Evolutionary conservation across 2,113 vertebrate genomes (phyloP).

Genomic region (Callopanchax toddi): DNA sequence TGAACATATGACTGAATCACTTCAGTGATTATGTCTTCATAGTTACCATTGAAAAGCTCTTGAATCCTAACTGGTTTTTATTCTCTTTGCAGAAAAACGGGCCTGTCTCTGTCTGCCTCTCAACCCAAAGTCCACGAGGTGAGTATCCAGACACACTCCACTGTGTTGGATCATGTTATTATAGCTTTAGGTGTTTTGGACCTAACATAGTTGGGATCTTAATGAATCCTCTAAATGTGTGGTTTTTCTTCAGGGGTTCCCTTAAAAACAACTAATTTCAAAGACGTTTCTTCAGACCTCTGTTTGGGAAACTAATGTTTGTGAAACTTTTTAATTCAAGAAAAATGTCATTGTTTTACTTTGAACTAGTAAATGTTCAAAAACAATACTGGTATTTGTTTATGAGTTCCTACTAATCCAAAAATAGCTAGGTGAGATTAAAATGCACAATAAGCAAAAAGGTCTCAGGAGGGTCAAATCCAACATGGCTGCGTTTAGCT

Average conservation of each 20-base stretch:
- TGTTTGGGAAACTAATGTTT: background rate
- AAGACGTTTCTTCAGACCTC: background rate
- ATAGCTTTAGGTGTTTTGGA: background rate
- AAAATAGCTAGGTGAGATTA: too few relatives aligned
- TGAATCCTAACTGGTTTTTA: constrained; percentile 7
- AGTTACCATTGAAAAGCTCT: background rate
- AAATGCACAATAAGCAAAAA: too few relatives aligned
- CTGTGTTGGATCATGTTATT: background rate
- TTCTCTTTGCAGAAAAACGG: constrained; percentile 78
- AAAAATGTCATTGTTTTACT: too few relatives aligned
- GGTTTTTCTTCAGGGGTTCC: background rate
- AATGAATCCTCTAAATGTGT: too few relatives aligned
- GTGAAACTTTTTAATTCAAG: background rate
- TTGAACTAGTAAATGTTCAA: too few relatives aligned
- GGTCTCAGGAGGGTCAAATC: too few relatives aligned
- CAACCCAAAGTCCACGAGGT: constrained; percentile 78
- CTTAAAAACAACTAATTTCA: background rate
- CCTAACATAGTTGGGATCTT: background rate
- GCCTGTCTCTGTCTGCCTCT: constrained; percentile 82
- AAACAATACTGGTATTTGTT: too few relatives aligned
- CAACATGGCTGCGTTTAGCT: too few relatives aligned
- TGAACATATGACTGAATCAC: background rate
- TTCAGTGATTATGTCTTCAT: background rate
- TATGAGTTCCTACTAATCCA: too few relatives aligned
- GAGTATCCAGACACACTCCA: constrained; percentile 40